Conservation (phyloP, 2,113 vertebrate species). For the Pongo abelii region DNA sequence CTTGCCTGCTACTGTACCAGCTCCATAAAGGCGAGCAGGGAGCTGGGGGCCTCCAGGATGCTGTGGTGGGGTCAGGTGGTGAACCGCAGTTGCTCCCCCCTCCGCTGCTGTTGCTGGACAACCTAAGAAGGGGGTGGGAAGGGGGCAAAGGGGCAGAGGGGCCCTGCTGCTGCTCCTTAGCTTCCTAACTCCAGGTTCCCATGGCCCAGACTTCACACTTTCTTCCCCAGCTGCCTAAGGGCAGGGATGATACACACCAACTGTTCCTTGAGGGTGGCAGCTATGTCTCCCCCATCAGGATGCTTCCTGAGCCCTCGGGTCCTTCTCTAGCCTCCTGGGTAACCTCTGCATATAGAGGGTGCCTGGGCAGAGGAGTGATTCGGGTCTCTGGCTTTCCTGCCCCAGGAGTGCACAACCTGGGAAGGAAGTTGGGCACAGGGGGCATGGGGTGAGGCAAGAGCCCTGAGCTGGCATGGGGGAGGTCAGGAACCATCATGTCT, state of each 20-base stretch:
- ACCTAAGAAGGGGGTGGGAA: not conserved
- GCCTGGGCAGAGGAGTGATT: not conserved
- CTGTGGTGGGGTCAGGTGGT: slow-evolving; percentile 89
- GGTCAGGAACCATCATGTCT: not conserved
- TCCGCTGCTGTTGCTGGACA: slow-evolving; percentile 70
- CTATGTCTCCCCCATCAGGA: too few species aligned
- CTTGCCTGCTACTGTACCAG: slow-evolving; percentile 84
- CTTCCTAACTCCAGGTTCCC: not conserved
- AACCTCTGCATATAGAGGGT: not conserved
- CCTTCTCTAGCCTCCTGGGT: not conserved
- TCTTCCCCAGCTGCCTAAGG: not conserved
- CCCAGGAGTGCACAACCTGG: not conserved
- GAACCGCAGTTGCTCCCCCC: slow-evolving; percentile 90
- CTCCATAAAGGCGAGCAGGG: slow-evolving; percentile 87
- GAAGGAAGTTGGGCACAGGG: not conserved
- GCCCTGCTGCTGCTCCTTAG: too few species aligned
- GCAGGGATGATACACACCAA: not conserved
- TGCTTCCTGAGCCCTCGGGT: not conserved
- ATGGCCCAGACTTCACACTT: too few species aligned
- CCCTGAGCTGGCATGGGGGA: not conserved
- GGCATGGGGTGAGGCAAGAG: not conserved
- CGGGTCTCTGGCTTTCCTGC: not conserved
- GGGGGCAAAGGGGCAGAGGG: not conserved
- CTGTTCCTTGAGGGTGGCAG: too few species aligned
- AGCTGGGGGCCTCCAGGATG: slow-evolving; percentile 81